phyloP scores from a whole-genome alignment of 2,797 vertebrate genomes.

The Emys orbicularis region DNA sequence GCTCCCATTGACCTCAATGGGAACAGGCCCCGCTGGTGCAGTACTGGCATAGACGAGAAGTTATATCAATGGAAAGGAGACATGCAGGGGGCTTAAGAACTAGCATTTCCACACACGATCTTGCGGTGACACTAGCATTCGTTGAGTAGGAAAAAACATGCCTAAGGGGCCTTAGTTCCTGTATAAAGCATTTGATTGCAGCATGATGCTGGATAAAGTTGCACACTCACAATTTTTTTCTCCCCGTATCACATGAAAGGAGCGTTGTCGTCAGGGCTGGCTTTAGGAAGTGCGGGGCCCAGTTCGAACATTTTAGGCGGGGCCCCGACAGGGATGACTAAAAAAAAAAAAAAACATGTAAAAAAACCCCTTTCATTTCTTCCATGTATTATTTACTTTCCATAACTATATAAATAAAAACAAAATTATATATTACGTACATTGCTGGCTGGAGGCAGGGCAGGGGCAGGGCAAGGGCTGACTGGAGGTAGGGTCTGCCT shows the following conservation, averaged over 20 bases:
- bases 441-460: too few relatives aligned
- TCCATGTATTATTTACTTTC: too few relatives aligned
- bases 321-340: too few relatives aligned
- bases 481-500: too few relatives aligned
- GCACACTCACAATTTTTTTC: neutral
- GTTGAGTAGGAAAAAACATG: neutral
- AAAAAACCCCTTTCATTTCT: too few relatives aligned
- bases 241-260: neutral
- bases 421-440: too few relatives aligned
- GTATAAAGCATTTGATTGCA: neutral
- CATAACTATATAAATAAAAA: too few relatives aligned
- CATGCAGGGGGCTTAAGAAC: neutral
- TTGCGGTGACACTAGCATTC: rapidly evolving
- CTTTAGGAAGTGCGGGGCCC: too few relatives aligned
- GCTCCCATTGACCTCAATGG: rapidly evolving
- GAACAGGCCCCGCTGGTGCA: rapidly evolving
- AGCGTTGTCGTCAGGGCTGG: neutral
- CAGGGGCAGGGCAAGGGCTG: too few relatives aligned
- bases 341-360: too few relatives aligned
- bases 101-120: rapidly evolving
- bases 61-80: neutral
- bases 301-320: too few relatives aligned
- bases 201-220: neutral
- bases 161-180: neutral
- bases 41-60: rapidly evolving